Base-by-base conservation (phyloP, 2,113 vertebrate species). In the Halcyon senegalensis region DNA sequence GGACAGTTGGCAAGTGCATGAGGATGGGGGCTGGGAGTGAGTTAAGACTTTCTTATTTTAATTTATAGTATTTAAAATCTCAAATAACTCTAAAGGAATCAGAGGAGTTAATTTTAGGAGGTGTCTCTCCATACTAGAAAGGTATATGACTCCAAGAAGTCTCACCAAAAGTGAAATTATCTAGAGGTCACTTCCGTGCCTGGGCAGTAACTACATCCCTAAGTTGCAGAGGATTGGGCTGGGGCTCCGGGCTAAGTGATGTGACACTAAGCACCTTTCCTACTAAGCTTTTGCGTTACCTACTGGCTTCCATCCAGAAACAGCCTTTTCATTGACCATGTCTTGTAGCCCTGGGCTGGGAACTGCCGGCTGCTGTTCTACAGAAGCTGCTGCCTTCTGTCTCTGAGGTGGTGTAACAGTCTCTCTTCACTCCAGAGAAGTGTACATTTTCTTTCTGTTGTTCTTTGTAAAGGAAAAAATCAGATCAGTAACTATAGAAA, bases 401-500 rank as follows among this genome's bases (percentile, higher is more conserved):
- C 23, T 62, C 50, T 77, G 51, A 43, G 43, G 56, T 74, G 28
- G 18, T 20, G 13, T 20, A 35, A 35, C 35, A 79, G 23, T 3
- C 3, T 2, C 4, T 62, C 35, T 62, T 62, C 12, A 3, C 5
- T 63, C 27, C 3, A 31, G 30, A 63, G 56, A 46, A 13, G 12
- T 0, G 3, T 27, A 35, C 9, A 11, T 53, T 69, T 82, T 73
- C n/a, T 64, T 64, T 81, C 10, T 53, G 80, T 55, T 51, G 7
- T 46, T 31, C 13, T 85, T 63, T 25, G 5, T 56, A 20, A 58
- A 68, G 55, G 20, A 56, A 30, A 28, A 73, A 76, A 51, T 67
- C n/a, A 46, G 31, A 67, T 68, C 37, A 78, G 46, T 90, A 88
- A 67, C 66, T 85, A 91, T 35, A 93, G 85, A 75, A 92, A 88